Base-by-base conservation (phyloP, 2,797 vertebrate genomes). In the Rhinichthys osculus region DNA sequence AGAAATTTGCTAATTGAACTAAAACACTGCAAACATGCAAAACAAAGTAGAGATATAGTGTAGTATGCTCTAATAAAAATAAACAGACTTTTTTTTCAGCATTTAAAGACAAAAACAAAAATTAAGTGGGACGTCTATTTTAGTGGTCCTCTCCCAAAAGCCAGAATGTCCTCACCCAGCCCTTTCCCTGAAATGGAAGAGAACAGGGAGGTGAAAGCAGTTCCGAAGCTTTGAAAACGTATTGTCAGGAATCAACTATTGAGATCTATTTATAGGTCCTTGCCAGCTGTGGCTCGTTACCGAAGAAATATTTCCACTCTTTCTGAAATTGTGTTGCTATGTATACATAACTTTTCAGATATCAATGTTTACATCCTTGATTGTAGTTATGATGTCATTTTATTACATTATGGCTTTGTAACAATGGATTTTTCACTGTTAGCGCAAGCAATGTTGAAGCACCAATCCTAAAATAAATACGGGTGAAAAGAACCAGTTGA, bases 151-250 rank as follows among this genome's bases (percentile, higher is more conserved):
- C 90, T 89, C 88, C 90, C 71, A 90, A 89, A 88, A 93, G 91
- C 91, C 91, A 92, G 84, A 87, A 92, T 42, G 90, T 92, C 86
- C 80, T 89, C 73, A 91, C 79, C 67, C 89, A 83, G 17, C 91
- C 89, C 42, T 92, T 91, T 71, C 92, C 91, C 91, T 91, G 85
- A 59, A 82, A 89, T 77, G 77, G 54, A 87, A 86, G 72, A 76
- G 47, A 81, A 70, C 74, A 69, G 27, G 23, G 70, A 83, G 38
- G 84, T 70, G 74, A 62, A 73, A 21, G 73, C 66, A 83, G 76
- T 69, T 52, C 11, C 62, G 38, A 73, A 19, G 66, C 82, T 82
- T 71, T 17, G 44, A 78, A 82, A 85, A 69, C 30, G 13, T 64
- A 50, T 40, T 57, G 71, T 83, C 40, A 83, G 70, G 35, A 69